Evolutionary conservation across 2,888 invertebrate species (phyloP), one percentile per base, ranked within the genome.

Genomic region (Tiliacea aurago): DNA sequence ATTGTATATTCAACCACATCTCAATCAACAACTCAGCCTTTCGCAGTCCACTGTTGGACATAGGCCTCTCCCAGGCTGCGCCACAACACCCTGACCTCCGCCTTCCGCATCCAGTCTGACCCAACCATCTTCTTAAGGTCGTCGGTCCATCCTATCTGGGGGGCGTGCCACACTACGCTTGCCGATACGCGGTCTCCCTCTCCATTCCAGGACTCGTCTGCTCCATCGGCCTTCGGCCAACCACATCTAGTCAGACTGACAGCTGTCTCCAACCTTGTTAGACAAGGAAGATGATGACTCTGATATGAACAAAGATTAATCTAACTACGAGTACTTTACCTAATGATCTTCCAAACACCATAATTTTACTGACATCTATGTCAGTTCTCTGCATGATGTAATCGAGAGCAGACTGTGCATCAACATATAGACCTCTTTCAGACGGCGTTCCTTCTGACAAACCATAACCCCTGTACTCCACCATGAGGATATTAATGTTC

Each of bases 381-480:
- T 99, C 99, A 86, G 97, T 97, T 78, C 99, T 97, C 69, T 98
- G 97, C 89, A 97, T 96, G 43, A 99, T 95, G 95, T 98, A 99
- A 89, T 99, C 98, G 83, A 99, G 96, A 28, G 98, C 98, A 67
- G 99, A 97, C 91, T 98, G 97, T 4, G 99, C 99, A 96, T 99
- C 99, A 91, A 97, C 97, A 88, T 98, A 98, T 4, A 99, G 94
- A 6, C 99, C 99, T 86, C 97, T 97, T 94, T 99, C 99, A 4
- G 98, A 98, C 0, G 99, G 99, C 20, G 97, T 96, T 0, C 99
- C 99, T 87, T 98, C 98, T 10, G 99, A 99, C 41, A 98, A 96
- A 0, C 99, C 99, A 95, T 99, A 99, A 0, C 99, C 99, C 86
- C 99, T 97, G 91, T 99, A 99, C 91, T 99, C 99, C n/a, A 99